A percentile compares a stretch with the other conserved stretches of the same genome.
These are phyloP conservation scores for Pristiophorus japonicus DNA, from an alignment of 2,113 vertebrate species.

Conservation along the genomic window DNA sequence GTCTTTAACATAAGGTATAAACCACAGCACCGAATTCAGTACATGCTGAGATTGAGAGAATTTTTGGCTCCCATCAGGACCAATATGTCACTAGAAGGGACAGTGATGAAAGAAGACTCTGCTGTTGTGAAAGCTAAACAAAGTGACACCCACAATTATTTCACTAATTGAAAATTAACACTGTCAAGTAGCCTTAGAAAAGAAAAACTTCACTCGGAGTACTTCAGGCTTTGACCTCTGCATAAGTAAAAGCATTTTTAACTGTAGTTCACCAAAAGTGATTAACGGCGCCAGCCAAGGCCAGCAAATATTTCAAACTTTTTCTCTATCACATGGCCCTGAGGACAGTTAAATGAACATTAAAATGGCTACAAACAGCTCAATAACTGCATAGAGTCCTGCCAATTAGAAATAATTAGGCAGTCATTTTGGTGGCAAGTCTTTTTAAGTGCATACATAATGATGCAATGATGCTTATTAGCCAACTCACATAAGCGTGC, in stretches of 20 bases:
- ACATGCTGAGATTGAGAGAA: constrained; percentile 53
- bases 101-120: constrained; percentile 60
- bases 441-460: constrained; percentile 99
- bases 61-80: constrained; percentile 54
- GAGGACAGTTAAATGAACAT: constrained; percentile 85
- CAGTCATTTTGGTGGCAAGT: constrained; percentile 95
- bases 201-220: constrained; percentile 66
- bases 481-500: constrained; percentile 74
- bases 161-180: constrained; percentile 76
- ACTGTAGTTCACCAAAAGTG: constrained; percentile 66
- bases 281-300: constrained; percentile 68
- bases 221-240: constrained; percentile 69
- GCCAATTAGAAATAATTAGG: constrained; percentile 99
- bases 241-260: constrained; percentile 64
- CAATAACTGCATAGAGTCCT: constrained; percentile 91
- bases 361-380: constrained; percentile 89
- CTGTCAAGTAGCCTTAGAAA: constrained; percentile 69
- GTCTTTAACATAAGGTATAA: constrained; percentile 45
- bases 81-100: constrained; percentile 52
- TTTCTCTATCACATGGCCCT: constrained; percentile 72
- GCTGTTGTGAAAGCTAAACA: constrained; percentile 66
- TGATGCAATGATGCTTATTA: constrained; percentile 99
- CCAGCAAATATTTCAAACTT: constrained; percentile 61
- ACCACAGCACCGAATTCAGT: constrained; percentile 50
- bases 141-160: constrained; percentile 70